These are phyloP conservation scores for Nautilus pompilius DNA, from an alignment of 1,140 invertebrate genomes.

Conservation along the genomic window DNA sequence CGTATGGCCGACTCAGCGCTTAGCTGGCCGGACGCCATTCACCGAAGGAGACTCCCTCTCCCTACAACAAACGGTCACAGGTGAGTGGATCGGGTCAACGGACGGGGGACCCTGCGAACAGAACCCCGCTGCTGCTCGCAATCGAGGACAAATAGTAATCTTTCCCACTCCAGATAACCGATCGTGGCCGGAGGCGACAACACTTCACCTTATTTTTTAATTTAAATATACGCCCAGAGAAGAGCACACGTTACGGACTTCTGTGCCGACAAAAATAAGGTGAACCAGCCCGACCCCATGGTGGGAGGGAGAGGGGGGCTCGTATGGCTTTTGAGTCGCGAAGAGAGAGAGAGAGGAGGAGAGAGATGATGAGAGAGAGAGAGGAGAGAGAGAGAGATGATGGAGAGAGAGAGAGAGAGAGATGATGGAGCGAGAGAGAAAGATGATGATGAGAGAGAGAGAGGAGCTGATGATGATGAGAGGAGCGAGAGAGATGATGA, in stretches of 20 bases:
- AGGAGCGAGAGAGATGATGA: not conserved
- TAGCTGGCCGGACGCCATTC: too few species aligned
- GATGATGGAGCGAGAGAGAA: too few species aligned
- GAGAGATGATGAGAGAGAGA: not conserved
- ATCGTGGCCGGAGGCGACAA: not conserved
- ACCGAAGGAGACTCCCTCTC: too few species aligned
- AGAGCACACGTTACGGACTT: not conserved
- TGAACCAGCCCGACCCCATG: not conserved
- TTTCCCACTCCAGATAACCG: too few species aligned
- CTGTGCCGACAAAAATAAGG: not conserved
- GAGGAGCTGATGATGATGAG: not conserved
- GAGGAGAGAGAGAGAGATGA: not conserved
- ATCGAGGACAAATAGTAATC: too few species aligned
- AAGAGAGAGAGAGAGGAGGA: not conserved
- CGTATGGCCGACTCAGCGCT: too few species aligned
- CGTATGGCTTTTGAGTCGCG: not conserved
- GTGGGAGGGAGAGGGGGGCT: not conserved
- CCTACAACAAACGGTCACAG: too few species aligned
- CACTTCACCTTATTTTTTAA: not conserved
- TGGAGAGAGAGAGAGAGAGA: not conserved
- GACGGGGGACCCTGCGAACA: too few species aligned
- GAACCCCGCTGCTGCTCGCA: too few species aligned
- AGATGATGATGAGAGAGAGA: not conserved
- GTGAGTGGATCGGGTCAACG: too few species aligned
- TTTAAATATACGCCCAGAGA: not conserved